Evolutionary conservation across 2,888 invertebrate species (phyloP), one percentile per base, ranked within the genome.

Genomic region (Acholoe squamosa): DNA sequence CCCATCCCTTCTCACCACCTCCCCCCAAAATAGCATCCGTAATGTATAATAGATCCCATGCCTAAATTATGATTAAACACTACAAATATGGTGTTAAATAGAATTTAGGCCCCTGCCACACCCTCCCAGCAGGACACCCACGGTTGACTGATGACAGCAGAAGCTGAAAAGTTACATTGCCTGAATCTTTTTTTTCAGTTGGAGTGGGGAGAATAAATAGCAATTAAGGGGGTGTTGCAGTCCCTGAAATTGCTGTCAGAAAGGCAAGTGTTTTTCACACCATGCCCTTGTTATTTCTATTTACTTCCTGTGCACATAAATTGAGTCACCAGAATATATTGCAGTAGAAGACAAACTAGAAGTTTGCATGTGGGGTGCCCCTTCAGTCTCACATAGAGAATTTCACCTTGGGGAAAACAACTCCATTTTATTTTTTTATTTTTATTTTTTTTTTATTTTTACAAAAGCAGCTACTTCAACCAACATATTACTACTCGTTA

Each of bases 221-320:
- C 67, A 67, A 67, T 67, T 67, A 67, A 67, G n/a, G 67, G 19
- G 67, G 7, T 12, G 67, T 67, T 67, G 14, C n/a, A 25, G 7
- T 67, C 67, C n/a, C n/a, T 67, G n/a, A 67, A n/a, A 67, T 67
- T 67, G 12, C 67, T 67, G n/a, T 67, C n/a, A n/a, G 67, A 67
- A 67, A 12, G 67, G 7, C 67, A 67, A 7, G n/a, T n/a, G n/a
- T n/a, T n/a, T 67, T 67, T 67, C 54, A 67, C 14, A 67, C 67
- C 67, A 67, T 67, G 7, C 14, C 19, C 10, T 54, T 54, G n/a
- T 54, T 54, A 14, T 67, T 67, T 67, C 14, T n/a, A 7, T n/a
- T 67, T 67, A n/a, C n/a, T 7, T 67, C 14, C 67, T n/a, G 12
- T 12, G 67, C 67, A 19, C 67, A 25, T n/a, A n/a, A n/a, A n/a